Conservation (phyloP, 64 coral and sea anemone genomes). For the Stylophora pistillata region DNA sequence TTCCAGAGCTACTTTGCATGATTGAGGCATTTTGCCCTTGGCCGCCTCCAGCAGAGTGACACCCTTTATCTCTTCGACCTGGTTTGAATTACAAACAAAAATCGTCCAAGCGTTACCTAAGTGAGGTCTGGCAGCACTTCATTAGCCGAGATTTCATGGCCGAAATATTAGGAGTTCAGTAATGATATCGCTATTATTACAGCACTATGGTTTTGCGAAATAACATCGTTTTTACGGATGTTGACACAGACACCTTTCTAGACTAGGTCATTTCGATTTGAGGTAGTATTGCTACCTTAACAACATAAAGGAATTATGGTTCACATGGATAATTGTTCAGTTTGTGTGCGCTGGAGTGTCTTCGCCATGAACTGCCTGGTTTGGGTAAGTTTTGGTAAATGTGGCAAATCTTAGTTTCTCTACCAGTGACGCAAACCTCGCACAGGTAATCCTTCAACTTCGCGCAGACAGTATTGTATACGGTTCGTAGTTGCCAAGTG, state of each 20-base stretch:
- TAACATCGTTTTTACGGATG: background rate
- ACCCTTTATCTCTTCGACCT: background rate
- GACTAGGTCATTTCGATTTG: background rate
- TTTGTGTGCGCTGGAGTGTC: conserved; percentile 15
- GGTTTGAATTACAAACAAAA: conserved; percentile 17
- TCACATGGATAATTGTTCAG: conserved; percentile 33
- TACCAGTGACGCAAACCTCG: background rate
- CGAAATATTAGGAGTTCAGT: background rate
- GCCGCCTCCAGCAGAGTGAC: background rate
- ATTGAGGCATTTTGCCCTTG: background rate
- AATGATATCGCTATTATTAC: background rate
- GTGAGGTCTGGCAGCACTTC: background rate
- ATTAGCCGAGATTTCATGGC: background rate
- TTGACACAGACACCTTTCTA: background rate
- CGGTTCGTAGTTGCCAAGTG: too few relatives aligned
- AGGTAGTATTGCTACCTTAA: background rate
- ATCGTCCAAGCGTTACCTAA: background rate
- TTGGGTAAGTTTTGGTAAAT: conserved; percentile 1
- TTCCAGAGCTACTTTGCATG: background rate
- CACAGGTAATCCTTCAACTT: background rate
- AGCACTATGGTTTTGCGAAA: background rate
- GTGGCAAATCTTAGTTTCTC: background rate
- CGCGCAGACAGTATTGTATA: background rate
- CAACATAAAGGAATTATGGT: background rate
- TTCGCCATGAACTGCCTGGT: conserved; percentile 22